Evolutionary conservation across 1,140 invertebrate genomes (phyloP).

Genomic region (Hirudo medicinalis): DNA sequence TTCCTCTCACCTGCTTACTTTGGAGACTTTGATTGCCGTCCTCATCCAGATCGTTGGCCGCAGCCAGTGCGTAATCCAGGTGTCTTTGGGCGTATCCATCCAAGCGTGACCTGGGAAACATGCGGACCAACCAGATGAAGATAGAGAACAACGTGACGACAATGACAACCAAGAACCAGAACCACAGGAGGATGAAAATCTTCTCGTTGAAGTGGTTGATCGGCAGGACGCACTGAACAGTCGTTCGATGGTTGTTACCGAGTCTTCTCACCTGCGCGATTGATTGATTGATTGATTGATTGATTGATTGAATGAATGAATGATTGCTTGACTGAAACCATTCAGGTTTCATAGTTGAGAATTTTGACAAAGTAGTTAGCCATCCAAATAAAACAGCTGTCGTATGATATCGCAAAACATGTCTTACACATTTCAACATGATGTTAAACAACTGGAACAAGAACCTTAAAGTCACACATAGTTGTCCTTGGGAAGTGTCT

Average conservation of each 20-base stretch:
- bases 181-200: slow-evolving; percentile 48
- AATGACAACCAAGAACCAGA: slow-evolving; percentile 46
- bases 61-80: not conserved
- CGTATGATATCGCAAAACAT: slow-evolving; percentile 12
- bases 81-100: not conserved
- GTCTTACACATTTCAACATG: slow-evolving; percentile 27
- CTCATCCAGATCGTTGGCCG: not conserved
- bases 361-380: slow-evolving; percentile 13
- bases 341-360: slow-evolving; percentile 44
- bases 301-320: slow-evolving; percentile 31
- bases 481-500: slow-evolving; percentile 37
- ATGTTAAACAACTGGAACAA: slow-evolving; percentile 30
- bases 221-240: slow-evolving; percentile 46
- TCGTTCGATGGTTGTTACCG: slow-evolving; percentile 45
- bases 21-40: not conserved
- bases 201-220: slow-evolving; percentile 49
- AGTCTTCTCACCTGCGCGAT: slow-evolving; percentile 29
- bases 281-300: too few species aligned
- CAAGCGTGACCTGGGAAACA: slow-evolving; percentile 27
- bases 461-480: slow-evolving; percentile 36
- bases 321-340: slow-evolving; percentile 35
- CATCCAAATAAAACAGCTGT: slow-evolving; percentile 32
- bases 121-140: slow-evolving; percentile 35
- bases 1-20: not conserved
- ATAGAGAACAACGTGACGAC: slow-evolving; percentile 26